Evolutionary conservation across 2,888 invertebrate species (phyloP), one percentile per base, ranked within the genome.

Genomic region (Acanthosepion pharaonis): DNA sequence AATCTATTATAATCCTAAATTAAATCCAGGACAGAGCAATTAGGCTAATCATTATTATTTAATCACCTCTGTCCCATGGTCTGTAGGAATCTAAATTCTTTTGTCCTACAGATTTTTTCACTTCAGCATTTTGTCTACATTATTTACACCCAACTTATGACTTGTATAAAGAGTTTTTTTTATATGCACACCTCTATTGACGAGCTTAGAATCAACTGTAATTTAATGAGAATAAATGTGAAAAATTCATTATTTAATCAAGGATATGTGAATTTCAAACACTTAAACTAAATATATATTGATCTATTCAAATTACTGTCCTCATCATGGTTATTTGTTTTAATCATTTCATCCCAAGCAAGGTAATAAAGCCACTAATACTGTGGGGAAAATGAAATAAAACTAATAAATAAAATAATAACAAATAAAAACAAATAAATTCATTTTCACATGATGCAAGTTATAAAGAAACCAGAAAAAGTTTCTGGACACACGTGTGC

Each of bases 1-100:
- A 78, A 78, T 78, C 78, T 78, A 78, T 18, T n/a, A 78, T 78
- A 78, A 78, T 78, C 78, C 78, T n/a, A 78, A 78, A 78, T 78
- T 78, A n/a, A 78, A 78, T 15, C 78, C n/a, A 78, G 78, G 78
- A 78, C 78, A 78, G 78, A 78, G n/a, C 33, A 78, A 78, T 78
- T 78, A 78, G 33, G 78, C 78, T 78, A 78, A 78, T 78, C 78
- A n/a, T 78, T 78, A 33, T 78, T 78, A 78, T n/a, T 33, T 78
- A 78, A 78, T 78, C 78, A 78, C 78, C 11, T n/a, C 78, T 78
- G n/a, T n/a, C 11, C n/a, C n/a, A 78, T 78, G 11, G 78, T 78
- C n/a, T 78, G 78, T 33, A 4, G 78, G 78, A 78, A 78, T 78
- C 33, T 78, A 20, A 20, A 55, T 55, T 55, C 20, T 23, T 78